phyloP scores from a whole-genome alignment of 2,888 invertebrate genomes.

The Lathronympha strigana region DNA sequence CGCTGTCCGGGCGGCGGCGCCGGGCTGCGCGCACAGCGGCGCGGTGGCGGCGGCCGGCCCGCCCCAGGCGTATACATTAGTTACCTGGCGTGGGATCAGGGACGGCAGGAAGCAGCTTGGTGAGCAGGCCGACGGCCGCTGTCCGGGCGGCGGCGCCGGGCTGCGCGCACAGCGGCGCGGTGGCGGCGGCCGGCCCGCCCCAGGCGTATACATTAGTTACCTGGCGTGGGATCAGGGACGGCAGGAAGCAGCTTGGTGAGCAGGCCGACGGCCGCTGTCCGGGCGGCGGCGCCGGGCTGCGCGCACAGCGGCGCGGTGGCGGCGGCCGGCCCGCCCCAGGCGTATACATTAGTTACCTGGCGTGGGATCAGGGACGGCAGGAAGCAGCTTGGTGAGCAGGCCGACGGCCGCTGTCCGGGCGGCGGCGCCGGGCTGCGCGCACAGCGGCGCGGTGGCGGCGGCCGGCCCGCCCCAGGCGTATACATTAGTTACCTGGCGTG shows the following conservation, averaged over 20 bases:
- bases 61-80: too few species aligned
- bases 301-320: constrained; percentile 80
- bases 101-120: too few species aligned
- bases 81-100: constrained; percentile 56
- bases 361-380: constrained; percentile 62
- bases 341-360: not conserved
- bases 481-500: constrained; percentile 56
- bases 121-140: too few species aligned
- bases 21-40: too few species aligned
- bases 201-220: constrained; percentile 46
- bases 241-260: constrained; percentile 80
- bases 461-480: not conserved
- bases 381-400: constrained; percentile 80
- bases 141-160: not conserved
- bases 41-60: too few species aligned
- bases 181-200: too few species aligned
- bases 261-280: constrained; percentile 88
- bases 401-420: constrained; percentile 89
- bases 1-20: too few species aligned
- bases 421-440: constrained; percentile 75
- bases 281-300: constrained; percentile 79
- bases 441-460: constrained; percentile 74
- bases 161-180: not conserved
- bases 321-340: constrained; percentile 1
- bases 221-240: constrained; percentile 63